Evolutionary conservation across 1,140 invertebrate species (phyloP).

Genomic region (Antheraea mylitta): DNA sequence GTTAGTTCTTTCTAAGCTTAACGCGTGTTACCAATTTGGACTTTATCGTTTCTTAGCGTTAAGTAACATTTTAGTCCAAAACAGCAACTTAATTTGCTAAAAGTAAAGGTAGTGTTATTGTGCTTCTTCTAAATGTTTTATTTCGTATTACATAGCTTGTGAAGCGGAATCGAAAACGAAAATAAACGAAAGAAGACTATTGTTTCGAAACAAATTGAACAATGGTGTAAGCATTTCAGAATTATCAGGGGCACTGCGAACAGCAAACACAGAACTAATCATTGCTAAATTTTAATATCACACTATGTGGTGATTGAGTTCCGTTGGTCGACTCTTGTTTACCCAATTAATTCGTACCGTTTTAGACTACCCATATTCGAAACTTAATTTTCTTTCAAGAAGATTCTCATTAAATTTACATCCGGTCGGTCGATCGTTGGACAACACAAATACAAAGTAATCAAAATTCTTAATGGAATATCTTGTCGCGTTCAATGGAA

Average conservation of each 20-base stretch:
- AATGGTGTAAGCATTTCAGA: neutral
- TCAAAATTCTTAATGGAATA: constrained; percentile 65
- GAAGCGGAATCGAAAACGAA: neutral
- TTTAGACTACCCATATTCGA: constrained; percentile 46
- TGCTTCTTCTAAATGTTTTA: neutral
- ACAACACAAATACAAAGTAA: constrained; percentile 72
- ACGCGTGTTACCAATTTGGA: too few relatives aligned
- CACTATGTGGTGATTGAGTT: constrained; percentile 14
- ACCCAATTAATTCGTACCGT: constrained; percentile 51
- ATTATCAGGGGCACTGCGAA: neutral
- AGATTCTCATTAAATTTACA: constrained; percentile 70
- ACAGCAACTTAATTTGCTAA: too few relatives aligned
- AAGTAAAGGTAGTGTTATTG: neutral
- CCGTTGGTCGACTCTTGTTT: constrained; percentile 37
- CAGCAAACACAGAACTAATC: neutral
- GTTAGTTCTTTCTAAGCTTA: too few relatives aligned
- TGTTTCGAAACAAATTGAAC: constrained; percentile 11
- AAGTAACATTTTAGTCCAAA: too few relatives aligned
- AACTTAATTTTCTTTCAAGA: constrained; percentile 68
- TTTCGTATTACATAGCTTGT: neutral
- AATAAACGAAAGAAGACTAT: constrained; percentile 1
- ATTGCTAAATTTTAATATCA: constrained; percentile 12
- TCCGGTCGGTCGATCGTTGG: constrained; percentile 38
- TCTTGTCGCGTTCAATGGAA: neutral
- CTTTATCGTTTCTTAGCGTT: too few relatives aligned